Base-by-base conservation (phyloP, 53 echinoderm and acorn worm species). In the Echinometra lucunter region DNA sequence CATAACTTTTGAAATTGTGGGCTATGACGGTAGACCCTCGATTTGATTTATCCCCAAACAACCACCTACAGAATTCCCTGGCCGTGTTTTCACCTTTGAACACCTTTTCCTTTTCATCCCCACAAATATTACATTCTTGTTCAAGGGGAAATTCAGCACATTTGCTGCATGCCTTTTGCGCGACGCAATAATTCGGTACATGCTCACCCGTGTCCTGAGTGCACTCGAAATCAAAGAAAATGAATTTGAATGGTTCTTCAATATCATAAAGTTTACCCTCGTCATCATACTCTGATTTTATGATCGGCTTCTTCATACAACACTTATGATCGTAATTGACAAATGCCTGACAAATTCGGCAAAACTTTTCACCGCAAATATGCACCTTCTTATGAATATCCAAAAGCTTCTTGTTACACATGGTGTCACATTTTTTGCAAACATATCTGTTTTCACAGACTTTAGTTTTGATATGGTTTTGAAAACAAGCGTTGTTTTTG, bases 1-100 rank as follows among this genome's bases (percentile, higher is more conserved):
- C 94, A 30, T 94, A 95, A 4, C 95, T 93, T 80, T 94, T 95
- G 66, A 94, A 89, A 63, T 95, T 95, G 27, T 95, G 95, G n/a
- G 94, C 95, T 23, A 95, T 90, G 0, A 34, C 89, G 16, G 58
- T 93, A 44, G 63, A 34, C 15, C 81, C 63, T 42, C 60, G 37
- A 35, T 95, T 89, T n/a, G 30, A 28, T 9, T 74, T 32, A 15
- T 66, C 44, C 11, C 28, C 40, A 37, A 95, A 87, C 25, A 95
- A 70, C 95, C 95, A 95, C 66, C 63, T 16, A 32, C 94, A 95
- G 89, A 94, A 95, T 7, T 94, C 80, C 13, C 74, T 23, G 1
- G 88, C 75, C 11, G 94, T 89, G 18, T 89, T 25, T 37, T 93
- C 80, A 10, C 95, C 94, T 58, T 94, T 28, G 35, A 94, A 95